These are phyloP conservation scores for Catocala fraxini DNA, from an alignment of 2,888 invertebrate species.

Conservation along the genomic window DNA sequence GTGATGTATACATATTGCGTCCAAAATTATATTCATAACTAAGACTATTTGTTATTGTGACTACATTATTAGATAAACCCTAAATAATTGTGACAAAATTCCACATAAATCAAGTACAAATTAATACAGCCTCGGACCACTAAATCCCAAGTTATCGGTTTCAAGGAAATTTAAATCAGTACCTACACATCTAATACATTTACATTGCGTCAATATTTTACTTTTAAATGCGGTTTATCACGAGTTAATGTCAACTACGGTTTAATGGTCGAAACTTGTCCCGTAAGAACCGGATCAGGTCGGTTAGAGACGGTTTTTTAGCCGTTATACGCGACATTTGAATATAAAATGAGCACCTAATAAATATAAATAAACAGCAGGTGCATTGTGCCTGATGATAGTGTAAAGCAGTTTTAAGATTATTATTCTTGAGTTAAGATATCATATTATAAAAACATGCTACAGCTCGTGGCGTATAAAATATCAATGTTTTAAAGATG, in stretches of 20 bases:
- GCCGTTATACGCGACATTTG: slow-evolving; percentile 73
- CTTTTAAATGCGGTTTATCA: slow-evolving; percentile 63
- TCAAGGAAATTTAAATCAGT: slow-evolving; percentile 23
- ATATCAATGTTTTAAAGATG: too few species aligned
- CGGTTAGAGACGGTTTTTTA: slow-evolving; percentile 72
- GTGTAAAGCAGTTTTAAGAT: neutral
- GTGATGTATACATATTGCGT: too few species aligned
- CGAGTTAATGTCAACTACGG: slow-evolving; percentile 64
- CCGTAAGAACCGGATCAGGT: slow-evolving; percentile 68
- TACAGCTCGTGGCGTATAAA: too few species aligned
- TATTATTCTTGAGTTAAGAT: too few species aligned
- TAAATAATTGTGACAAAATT: too few species aligned
- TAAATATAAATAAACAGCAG: slow-evolving; percentile 48
- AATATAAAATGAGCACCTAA: slow-evolving; percentile 67
- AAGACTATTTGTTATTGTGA: too few species aligned
- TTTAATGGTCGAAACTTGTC: slow-evolving; percentile 67
- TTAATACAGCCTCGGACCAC: slow-evolving; percentile 20
- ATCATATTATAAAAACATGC: too few species aligned
- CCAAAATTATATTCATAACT: too few species aligned
- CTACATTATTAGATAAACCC: too few species aligned
- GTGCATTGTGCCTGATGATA: slow-evolving; percentile 36
- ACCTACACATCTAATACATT: slow-evolving; percentile 38
- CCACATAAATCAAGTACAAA: slow-evolving; percentile 29
- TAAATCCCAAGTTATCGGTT: slow-evolving; percentile 21
- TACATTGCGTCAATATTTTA: slow-evolving; percentile 49